Evolutionary conservation across 1,140 invertebrate genomes (phyloP), one percentile per base, ranked within the genome.

Genomic region (Calephelis nemesis): DNA sequence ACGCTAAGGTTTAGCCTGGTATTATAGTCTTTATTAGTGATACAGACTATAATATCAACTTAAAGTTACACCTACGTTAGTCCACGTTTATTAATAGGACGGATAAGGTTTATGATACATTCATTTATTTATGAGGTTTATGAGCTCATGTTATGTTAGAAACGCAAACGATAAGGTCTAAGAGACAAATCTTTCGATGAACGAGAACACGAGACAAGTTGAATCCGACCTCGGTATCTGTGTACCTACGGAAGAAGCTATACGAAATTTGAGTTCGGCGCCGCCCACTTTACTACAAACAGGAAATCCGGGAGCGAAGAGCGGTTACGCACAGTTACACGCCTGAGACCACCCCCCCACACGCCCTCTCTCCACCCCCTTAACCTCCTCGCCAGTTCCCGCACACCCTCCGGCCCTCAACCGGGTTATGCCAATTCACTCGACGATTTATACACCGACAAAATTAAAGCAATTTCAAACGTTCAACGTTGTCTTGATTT

Each of bases 271-370:
- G 84, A 84, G 80, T 77, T 72, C 77, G 82, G 87, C 85, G 85
- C 85, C 87, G 88, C 88, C 88, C 86, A 86, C 82, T 90, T 87
- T 87, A 88, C 88, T 90, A 85, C 88, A 83, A 87, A 87, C 87
- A 91, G 91, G 88, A 92, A 91, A 91, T 91, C 90, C 89, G 90
- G 87, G 85, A 87, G 85, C 84, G 89, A 89, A 87, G 81, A 91
- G 88, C 88, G 90, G 91, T 92, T 92, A 91, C 91, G 91, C 91
- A 91, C 88, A 90, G 91, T 91, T 92, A 91, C 89, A 88, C 88
- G 88, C 83, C 84, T 90, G 89, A 88, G 87, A 85, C 87, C 82
- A 74, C 71, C 79, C 78, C 73, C 79, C 71, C 74, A 60, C 74
- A 74, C 68, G 72, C 74, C 75, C 74, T 63, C 75, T 70, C 75